Evolutionary conservation across 2,888 invertebrate genomes (phyloP), one percentile per base, ranked within the genome.

Genomic region (Micropterix aruncella): DNA sequence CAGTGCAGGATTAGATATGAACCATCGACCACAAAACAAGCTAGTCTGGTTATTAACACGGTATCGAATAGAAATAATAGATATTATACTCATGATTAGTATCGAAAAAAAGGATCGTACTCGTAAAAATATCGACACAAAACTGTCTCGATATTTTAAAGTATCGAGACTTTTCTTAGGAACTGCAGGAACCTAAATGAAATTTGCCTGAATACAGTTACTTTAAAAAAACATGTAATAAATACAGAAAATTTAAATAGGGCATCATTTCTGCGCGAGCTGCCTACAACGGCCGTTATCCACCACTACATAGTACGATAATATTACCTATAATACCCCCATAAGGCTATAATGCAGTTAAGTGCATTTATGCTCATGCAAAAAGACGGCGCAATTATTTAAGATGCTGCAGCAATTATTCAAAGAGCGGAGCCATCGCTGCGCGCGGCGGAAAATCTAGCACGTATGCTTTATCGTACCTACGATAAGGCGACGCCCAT

Each of bases 371-470:
- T 14, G 42, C 44, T 48, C 47, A 46, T 45, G 45, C 47, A 45
- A 46, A 43, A 47, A 46, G 47, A 47, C 27, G 46, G 45, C 39
- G 50, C 50, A 48, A 50, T 50, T 50, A 50, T 50, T 50, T 50
- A 50, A 47, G 47, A 50, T 47, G 48, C 43, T 47, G 48, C 48
- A 45, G 48, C 46, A 47, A 50, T 50, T 50, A 48, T 50, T 50
- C 50, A 50, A 47, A 41, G 45, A 44, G 42, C 42, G 37, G 19
- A 19, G 38, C 37, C 12, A 12, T 5, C 27, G n/a, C n/a, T n/a
- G n/a, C n/a, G n/a, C n/a, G n/a, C n/a, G n/a, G n/a, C n/a, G n/a
- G n/a, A n/a, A n/a, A n/a, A n/a, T n/a, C n/a, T n/a, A n/a, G 12
- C 12, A 27, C 27, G 27, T 12, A 7, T 27, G 27, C 27, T 27